A percentile compares a stretch with the other conserved stretches of the same genome.
phyloP scores from a whole-genome alignment of 2,888 invertebrate species.

The Diarsia brunnea region DNA sequence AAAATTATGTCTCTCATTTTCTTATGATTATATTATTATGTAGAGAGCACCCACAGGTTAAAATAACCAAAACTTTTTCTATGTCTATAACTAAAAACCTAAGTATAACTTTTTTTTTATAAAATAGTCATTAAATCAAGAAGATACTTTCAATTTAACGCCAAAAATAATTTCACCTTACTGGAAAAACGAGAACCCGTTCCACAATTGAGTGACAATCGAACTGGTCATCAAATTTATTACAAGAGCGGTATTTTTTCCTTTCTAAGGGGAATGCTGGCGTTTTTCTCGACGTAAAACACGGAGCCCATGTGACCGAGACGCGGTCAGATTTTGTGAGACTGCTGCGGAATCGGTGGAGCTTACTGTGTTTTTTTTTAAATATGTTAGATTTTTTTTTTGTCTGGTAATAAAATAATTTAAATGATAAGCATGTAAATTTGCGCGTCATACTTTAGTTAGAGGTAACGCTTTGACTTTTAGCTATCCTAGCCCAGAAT shows the following conservation, averaged over 20 bases:
- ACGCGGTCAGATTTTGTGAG: constrained; percentile 49
- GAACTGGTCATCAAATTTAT: constrained; percentile 55
- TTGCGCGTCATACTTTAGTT: not conserved
- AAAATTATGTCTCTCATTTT: not conserved
- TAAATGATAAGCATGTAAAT: fast-evolving
- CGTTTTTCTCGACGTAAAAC: constrained; percentile 58
- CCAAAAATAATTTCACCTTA: not conserved
- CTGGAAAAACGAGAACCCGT: constrained; percentile 21
- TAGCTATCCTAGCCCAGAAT: not conserved
- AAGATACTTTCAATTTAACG: not conserved
- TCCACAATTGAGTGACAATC: constrained; percentile 49
- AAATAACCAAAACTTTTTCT: too few relatives aligned
- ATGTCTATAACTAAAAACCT: too few relatives aligned
- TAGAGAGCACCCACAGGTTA: too few relatives aligned
- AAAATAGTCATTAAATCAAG: too few relatives aligned
- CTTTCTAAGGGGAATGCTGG: constrained; percentile 55
- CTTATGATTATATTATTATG: too few relatives aligned
- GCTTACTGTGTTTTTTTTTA: constrained; percentile 4
- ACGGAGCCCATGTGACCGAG: constrained; percentile 46
- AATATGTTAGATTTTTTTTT: too few relatives aligned
- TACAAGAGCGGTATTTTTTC: constrained; percentile 53
- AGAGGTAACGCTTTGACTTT: not conserved
- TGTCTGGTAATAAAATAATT: not conserved
- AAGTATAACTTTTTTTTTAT: too few relatives aligned
- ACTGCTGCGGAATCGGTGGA: constrained; percentile 41